These are phyloP conservation scores for Meda fulgida DNA, from an alignment of 2,797 vertebrate genomes.

Conservation along the genomic window DNA sequence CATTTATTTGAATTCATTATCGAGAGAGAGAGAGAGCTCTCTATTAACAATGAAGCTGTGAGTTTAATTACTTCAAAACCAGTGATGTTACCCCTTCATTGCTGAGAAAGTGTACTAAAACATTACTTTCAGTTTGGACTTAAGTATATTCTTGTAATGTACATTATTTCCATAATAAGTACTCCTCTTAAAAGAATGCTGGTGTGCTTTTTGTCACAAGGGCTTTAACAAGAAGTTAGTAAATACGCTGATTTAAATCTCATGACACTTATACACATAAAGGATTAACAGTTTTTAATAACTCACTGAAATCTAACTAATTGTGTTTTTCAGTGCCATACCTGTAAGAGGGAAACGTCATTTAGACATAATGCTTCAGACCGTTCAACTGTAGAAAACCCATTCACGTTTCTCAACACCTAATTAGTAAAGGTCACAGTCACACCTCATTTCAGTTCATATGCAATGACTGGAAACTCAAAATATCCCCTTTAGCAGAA, in stretches of 20 bases:
- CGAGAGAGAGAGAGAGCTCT: no score
- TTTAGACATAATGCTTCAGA: conserved; percentile 36
- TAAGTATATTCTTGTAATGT: not conserved
- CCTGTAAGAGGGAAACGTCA: conserved; percentile 67
- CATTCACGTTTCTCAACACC: conserved; percentile 64
- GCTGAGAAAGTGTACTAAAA: not conserved
- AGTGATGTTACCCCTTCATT: no score
- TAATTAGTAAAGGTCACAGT: conserved; percentile 77
- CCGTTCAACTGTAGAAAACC: conserved; percentile 55
- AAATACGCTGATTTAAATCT: not conserved
- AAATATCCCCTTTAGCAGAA: conserved; percentile 42
- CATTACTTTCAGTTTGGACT: not conserved
- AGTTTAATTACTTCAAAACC: no score
- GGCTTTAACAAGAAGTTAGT: not conserved
- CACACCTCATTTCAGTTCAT: conserved; percentile 50
- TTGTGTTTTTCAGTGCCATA: conserved; percentile 46
- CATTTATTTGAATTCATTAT: no score
- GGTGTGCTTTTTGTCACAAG: not conserved
- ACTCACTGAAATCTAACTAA: not conserved
- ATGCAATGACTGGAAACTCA: not conserved
- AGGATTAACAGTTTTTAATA: not conserved
- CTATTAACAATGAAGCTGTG: no score
- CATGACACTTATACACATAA: not conserved
- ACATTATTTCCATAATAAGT: not conserved
- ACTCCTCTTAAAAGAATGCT: not conserved